A percentile compares a stretch with the other conserved stretches of the same genome.
These are phyloP conservation scores for Cepaea hortensis DNA, from an alignment of 2,888 invertebrate species.

Conservation along the genomic window DNA sequence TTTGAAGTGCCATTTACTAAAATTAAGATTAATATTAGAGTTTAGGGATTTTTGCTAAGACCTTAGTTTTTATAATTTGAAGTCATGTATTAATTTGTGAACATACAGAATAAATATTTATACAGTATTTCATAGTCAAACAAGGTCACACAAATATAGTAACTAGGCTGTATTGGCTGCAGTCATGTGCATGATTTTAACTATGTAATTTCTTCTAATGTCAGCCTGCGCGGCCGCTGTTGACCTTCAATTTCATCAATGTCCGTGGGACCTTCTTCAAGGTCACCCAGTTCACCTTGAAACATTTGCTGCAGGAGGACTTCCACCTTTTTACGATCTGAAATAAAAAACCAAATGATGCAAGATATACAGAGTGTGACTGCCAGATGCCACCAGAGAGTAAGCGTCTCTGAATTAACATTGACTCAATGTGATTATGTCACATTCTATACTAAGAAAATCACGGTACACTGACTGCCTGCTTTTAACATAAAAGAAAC, in stretches of 20 bases:
- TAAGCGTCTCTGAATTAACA: background rate
- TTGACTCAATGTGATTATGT: background rate
- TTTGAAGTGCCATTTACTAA: too few species aligned
- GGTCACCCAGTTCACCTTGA: constrained; percentile 75
- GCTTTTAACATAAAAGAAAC: too few species aligned
- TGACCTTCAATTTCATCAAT: constrained; percentile 43
- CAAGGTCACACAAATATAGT: background rate
- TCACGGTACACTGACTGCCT: too few species aligned
- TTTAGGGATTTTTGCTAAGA: too few species aligned
- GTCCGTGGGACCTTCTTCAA: constrained; percentile 63
- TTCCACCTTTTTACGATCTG: constrained; percentile 76
- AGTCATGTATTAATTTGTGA: too few species aligned
- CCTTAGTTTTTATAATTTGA: too few species aligned
- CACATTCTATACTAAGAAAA: background rate
- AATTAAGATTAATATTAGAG: too few species aligned
- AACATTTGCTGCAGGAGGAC: constrained; percentile 77
- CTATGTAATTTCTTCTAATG: constrained; percentile 49
- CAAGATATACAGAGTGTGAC: background rate
- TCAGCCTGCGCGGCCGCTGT: constrained; percentile 27
- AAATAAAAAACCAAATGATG: constrained; percentile 19
- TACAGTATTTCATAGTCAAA: background rate
- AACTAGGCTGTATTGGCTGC: too few species aligned
- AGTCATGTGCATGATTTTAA: background rate
- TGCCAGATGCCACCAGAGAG: background rate
- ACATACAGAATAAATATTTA: background rate